Evolutionary conservation across 2,888 invertebrate species (phyloP), one percentile per base, ranked within the genome.

Genomic region (Platycheirus rosarum): DNA sequence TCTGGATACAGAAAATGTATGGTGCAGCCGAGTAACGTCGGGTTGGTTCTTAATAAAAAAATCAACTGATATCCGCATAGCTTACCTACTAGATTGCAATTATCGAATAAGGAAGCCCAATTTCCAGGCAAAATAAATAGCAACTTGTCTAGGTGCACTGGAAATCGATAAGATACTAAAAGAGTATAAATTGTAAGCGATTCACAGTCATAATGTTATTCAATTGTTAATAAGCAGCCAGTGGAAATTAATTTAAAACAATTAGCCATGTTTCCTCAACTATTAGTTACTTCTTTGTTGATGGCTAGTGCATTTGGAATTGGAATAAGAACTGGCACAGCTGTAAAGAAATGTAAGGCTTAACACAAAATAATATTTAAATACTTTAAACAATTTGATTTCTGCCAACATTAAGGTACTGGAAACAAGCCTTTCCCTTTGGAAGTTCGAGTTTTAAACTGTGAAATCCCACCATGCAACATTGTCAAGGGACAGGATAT

Each of bases 391-490:
- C 0, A 6, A n/a, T n/a, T 14, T 60, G 3, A 8, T 16, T 9
- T 3, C 2, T 11, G 29, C 11, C 35, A 1, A 2, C 11, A n/a
- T 85, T 65, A 37, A 49, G 85, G 85, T 63, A 23, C 29, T 0
- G 20, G 5, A 29, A 68, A 84, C 68, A 73, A 71, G 20, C 88
- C 88, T 1, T 77, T 75, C 35, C 88, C 89, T 23, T 71, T 86
- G 32, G 86, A 65, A n/a, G 89, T 89, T 2, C 55, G 74, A 1
- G 71, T 90, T 0, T 49, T 70, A 1, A 87, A 87, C 29, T 90
- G 90, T 42, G 87, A 84, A 0, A 70, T 46, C 1, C 86, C 87
- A 8, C 90, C 90, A 0, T 90, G 90, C 44, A 55, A 85, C 7
- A 87, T 90, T 1, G 66, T 87, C 29, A 88, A 88, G 29, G 89